phyloP scores from a whole-genome alignment of 1,140 invertebrate genomes.

The Adoxophyes honmai region DNA sequence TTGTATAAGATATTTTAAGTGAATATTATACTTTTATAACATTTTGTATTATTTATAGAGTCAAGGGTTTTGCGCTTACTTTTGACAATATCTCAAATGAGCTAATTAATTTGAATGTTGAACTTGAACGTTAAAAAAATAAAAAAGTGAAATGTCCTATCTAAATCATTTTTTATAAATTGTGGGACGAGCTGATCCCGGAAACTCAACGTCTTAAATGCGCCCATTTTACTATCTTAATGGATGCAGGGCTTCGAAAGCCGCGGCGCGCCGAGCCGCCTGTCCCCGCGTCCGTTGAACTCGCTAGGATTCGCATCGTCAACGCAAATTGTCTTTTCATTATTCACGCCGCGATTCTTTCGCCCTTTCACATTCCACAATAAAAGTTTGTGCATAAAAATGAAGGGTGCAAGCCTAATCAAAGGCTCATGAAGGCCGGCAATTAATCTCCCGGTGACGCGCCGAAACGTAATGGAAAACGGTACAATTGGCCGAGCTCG shows the following conservation, averaged over 20 bases:
- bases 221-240: no score
- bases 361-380: constrained; percentile 44
- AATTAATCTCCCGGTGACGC: neutral
- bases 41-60: no score
- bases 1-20: no score
- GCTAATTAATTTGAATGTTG: no score
- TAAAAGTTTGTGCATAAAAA: constrained; percentile 33
- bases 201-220: no score
- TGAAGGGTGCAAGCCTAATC: constrained; percentile 17
- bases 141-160: no score
- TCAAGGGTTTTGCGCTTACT: no score
- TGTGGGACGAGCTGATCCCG: no score
- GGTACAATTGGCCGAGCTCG: neutral
- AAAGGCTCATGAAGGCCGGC: neutral
- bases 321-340: constrained; percentile 60
- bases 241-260: constrained; percentile 17
- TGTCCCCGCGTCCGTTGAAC: constrained; percentile 43
- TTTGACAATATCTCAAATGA: no score
- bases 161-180: no score
- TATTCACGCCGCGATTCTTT: constrained; percentile 58
- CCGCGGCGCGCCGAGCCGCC: constrained; percentile 19
- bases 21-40: no score
- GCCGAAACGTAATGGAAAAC: constrained; percentile 5
- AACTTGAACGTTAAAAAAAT: no score
- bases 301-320: constrained; percentile 42